Evolutionary conservation across 2,797 vertebrate genomes (phyloP).

Genomic region (Xyrichtys novacula): DNA sequence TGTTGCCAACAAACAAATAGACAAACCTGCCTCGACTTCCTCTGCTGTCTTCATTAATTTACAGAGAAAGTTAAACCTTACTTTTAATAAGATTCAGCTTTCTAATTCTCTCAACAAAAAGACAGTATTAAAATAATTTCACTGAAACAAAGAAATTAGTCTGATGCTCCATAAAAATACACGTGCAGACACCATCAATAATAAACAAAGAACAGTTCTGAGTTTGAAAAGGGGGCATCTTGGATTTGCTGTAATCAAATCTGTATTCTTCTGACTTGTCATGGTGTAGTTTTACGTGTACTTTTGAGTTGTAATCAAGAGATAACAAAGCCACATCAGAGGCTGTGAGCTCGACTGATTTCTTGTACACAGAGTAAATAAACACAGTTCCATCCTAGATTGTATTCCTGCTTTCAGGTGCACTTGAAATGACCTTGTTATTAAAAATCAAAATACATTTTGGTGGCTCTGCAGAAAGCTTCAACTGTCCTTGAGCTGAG

Average conservation of each 20-base stretch:
- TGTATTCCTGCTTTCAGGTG: constrained; percentile 32
- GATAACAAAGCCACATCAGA: background rate
- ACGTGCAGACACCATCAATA: too few species aligned
- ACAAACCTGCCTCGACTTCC: too few species aligned
- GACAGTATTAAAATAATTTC: too few species aligned
- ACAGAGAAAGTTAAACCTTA: too few species aligned
- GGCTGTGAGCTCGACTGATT: constrained; percentile 4
- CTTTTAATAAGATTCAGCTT: too few species aligned
- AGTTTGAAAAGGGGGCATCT: background rate
- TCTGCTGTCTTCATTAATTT: too few species aligned
- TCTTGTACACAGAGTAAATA: constrained; percentile 6
- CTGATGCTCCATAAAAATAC: too few species aligned
- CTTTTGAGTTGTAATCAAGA: background rate
- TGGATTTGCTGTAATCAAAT: background rate
- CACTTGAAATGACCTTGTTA: constrained; percentile 52
- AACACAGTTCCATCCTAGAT: constrained; percentile 8
- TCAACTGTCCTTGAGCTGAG: constrained; percentile 50
- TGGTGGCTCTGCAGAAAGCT: constrained; percentile 49
- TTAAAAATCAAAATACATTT: constrained; percentile 61
- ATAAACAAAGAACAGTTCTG: background rate
- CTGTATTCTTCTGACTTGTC: background rate
- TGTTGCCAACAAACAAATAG: too few species aligned
- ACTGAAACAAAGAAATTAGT: too few species aligned
- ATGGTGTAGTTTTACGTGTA: background rate
- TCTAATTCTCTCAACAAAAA: too few species aligned